Percentiles rank a stretch among this genome's conserved stretches.
Conservation (phyloP, 2,797 vertebrate genomes). For the Ceryle rudis region DNA sequence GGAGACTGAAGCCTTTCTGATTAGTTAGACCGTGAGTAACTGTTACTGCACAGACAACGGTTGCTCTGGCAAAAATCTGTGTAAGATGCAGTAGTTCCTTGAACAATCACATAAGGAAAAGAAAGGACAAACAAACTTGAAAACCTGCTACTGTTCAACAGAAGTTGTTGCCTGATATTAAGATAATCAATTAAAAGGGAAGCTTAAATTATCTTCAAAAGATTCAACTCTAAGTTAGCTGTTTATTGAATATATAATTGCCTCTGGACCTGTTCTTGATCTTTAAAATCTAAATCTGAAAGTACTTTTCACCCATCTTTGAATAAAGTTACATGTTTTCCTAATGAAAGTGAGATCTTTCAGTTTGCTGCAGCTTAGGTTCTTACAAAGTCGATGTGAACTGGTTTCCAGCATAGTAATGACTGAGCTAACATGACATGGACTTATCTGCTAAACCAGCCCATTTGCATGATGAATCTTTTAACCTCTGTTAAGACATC, state of each 20-base stretch:
- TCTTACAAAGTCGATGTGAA: accelerated
- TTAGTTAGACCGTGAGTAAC: background rate
- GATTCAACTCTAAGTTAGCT: background rate
- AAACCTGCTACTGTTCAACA: background rate
- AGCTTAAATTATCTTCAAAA: background rate
- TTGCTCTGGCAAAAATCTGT: background rate
- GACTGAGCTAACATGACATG: background rate
- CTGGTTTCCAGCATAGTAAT: background rate
- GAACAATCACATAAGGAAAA: background rate
- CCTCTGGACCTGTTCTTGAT: background rate
- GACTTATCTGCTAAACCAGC: background rate
- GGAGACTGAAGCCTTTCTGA: background rate
- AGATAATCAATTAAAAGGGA: background rate
- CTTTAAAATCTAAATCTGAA: background rate
- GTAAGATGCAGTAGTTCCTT: background rate
- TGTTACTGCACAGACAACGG: background rate
- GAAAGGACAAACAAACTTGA: background rate
- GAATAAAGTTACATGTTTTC: background rate
- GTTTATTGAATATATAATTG: background rate
- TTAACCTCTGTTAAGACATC: background rate
- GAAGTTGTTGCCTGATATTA: background rate
- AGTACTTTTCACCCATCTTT: background rate
- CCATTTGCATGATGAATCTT: background rate
- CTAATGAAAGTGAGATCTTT: background rate
- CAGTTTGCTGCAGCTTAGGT: background rate